phyloP scores from a whole-genome alignment of 2,797 vertebrate genomes.

The Heteromormyrus szaboi region DNA sequence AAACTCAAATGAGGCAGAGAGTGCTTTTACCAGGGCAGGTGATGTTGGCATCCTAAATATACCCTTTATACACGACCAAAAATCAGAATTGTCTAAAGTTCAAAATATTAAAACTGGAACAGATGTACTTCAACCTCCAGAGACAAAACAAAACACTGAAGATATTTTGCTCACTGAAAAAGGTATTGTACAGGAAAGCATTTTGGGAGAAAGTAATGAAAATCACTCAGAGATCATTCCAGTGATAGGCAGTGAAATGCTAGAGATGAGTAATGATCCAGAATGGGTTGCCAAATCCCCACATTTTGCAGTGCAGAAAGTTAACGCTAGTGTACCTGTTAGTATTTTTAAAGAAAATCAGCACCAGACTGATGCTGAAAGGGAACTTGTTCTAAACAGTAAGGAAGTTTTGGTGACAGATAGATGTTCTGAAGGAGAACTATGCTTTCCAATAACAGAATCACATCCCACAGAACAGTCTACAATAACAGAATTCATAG shows the following conservation, averaged over 20 bases:
- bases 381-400: slow-evolving; percentile 15
- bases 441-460: background rate
- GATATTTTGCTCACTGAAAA: background rate
- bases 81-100: slow-evolving; percentile 35
- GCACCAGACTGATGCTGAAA: background rate
- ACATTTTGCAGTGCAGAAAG: slow-evolving; percentile 24
- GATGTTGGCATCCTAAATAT: slow-evolving; percentile 48
- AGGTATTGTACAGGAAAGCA: background rate
- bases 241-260: slow-evolving; percentile 13
- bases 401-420: slow-evolving; percentile 1
- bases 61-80: slow-evolving; percentile 56
- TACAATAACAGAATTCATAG: background rate
- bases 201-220: slow-evolving; percentile 20
- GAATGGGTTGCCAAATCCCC: slow-evolving; percentile 25
- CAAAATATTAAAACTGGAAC: slow-evolving; percentile 29
- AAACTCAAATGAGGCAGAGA: slow-evolving; percentile 51
- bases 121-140: slow-evolving; percentile 14
- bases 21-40: slow-evolving; percentile 52
- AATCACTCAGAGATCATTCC: slow-evolving; percentile 8
- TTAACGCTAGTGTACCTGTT: background rate
- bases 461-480: background rate
- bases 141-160: background rate
- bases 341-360: slow-evolving; percentile 12
- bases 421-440: background rate
- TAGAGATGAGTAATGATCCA: slow-evolving; percentile 25